A percentile compares a stretch with the other conserved stretches of the same genome.
These are phyloP conservation scores for Geothlypis trichas DNA, from an alignment of 2,113 vertebrate genomes.

Conservation along the genomic window DNA sequence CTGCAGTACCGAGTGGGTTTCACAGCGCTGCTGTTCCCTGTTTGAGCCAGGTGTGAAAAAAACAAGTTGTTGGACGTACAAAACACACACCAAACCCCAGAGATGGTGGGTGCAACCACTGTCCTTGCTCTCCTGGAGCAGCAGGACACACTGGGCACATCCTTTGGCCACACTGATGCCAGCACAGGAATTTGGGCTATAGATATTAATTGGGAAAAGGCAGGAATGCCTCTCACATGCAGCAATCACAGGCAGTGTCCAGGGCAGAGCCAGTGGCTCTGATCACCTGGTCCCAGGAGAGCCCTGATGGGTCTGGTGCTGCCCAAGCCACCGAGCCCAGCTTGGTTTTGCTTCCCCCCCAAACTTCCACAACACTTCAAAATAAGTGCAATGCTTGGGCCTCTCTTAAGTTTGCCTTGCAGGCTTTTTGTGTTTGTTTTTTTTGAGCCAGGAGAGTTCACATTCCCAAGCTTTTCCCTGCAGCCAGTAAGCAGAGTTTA, in stretches of 20 bases:
- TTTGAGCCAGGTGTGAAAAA: not conserved
- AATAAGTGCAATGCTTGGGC: not conserved
- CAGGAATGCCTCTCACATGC: not conserved
- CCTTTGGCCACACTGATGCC: accelerated
- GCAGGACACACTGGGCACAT: not conserved
- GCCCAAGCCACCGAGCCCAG: accelerated
- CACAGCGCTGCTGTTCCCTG: accelerated
- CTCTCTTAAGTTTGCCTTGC: slow-evolving; percentile 37
- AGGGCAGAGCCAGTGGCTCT: not conserved
- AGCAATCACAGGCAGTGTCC: not conserved
- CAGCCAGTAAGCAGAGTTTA: slow-evolving; percentile 15
- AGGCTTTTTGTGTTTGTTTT: slow-evolving; percentile 48
- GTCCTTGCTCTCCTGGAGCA: not conserved
- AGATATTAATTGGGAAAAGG: not conserved
- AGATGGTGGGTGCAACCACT: not conserved
- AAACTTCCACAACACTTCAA: not conserved
- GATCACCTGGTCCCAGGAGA: accelerated
- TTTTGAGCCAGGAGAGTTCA: slow-evolving; percentile 47
- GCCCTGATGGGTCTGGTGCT: not conserved
- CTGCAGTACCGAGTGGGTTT: not conserved
- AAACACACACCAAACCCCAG: accelerated
- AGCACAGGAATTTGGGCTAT: not conserved
- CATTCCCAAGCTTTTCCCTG: slow-evolving; percentile 37
- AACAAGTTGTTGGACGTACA: not conserved
- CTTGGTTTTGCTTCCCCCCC: not conserved